A percentile compares a stretch with the other conserved stretches of the same genome.
Evolutionary conservation across 2,113 vertebrate species (phyloP).

Genomic region (Sinocyclocheilus grahami): DNA sequence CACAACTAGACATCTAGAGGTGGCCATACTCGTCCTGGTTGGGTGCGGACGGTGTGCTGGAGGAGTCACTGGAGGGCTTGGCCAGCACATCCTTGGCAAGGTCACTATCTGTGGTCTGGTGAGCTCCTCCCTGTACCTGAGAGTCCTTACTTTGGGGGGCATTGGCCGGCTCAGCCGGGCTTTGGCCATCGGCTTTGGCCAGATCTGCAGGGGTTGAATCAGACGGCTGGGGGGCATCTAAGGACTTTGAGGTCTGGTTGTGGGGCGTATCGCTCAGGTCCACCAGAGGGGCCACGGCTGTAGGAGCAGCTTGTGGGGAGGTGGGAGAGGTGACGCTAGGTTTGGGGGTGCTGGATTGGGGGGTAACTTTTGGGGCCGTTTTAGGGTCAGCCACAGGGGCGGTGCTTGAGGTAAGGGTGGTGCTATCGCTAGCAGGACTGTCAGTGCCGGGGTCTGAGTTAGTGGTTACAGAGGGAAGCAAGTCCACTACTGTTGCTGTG

Average conservation of each 20-base stretch:
- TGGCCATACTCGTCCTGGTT: slow-evolving; percentile 93
- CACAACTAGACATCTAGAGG: slow-evolving; percentile 58
- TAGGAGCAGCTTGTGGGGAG: slow-evolving; percentile 52
- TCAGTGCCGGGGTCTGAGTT: slow-evolving; percentile 92
- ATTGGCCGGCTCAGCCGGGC: slow-evolving; percentile 73
- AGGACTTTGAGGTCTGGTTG: slow-evolving; percentile 74
- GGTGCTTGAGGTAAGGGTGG: slow-evolving; percentile 85
- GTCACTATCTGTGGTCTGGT: slow-evolving; percentile 86
- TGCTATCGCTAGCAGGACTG: slow-evolving; percentile 90
- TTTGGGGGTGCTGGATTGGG: slow-evolving; percentile 55
- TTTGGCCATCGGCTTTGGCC: slow-evolving; percentile 68
- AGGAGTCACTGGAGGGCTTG: slow-evolving; percentile 78
- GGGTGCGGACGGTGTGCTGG: slow-evolving; percentile 81
- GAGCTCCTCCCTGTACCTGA: slow-evolving; percentile 90
- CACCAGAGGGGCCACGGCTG: slow-evolving; percentile 85
- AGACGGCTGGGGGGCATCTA: slow-evolving; percentile 68
- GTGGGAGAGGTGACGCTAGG: slow-evolving; percentile 53
- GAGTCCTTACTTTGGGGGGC: slow-evolving; percentile 84
- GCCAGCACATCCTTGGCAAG: slow-evolving; percentile 85
- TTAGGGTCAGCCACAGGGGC: slow-evolving; percentile 71
- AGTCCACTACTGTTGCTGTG: slow-evolving; percentile 85
- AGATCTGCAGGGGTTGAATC: slow-evolving; percentile 59
- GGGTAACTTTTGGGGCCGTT: slow-evolving; percentile 43
- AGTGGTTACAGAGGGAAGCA: slow-evolving; percentile 90
- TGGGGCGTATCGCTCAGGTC: slow-evolving; percentile 89